Evolutionary conservation across 2,888 invertebrate species (phyloP).

Genomic region (Dichetophora obliterata): DNA sequence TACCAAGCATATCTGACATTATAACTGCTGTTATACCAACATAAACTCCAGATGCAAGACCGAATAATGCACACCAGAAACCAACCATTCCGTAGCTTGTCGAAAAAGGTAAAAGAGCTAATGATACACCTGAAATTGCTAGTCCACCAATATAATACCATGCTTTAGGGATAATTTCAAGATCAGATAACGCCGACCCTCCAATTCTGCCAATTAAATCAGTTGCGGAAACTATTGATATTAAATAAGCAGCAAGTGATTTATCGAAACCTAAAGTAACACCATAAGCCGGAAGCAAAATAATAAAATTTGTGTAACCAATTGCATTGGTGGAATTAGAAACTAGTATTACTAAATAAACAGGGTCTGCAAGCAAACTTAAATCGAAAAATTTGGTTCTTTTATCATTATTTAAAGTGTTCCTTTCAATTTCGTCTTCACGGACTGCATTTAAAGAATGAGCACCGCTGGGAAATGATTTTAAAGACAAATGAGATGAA

Average conservation of each 20-base stretch:
- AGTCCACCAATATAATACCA: slow-evolving; percentile 87
- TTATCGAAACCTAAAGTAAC: slow-evolving; percentile 79
- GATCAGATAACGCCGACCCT: slow-evolving; percentile 86
- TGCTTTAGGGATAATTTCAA: slow-evolving; percentile 81
- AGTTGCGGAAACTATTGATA: slow-evolving; percentile 84
- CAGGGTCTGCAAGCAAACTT: slow-evolving; percentile 80
- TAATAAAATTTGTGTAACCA: slow-evolving; percentile 88
- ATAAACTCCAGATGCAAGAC: slow-evolving; percentile 86
- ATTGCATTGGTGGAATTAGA: slow-evolving; percentile 90
- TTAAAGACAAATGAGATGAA: slow-evolving; percentile 82
- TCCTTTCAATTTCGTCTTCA: slow-evolving; percentile 55
- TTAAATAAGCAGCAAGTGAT: slow-evolving; percentile 77
- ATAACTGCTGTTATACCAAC: slow-evolving; percentile 89
- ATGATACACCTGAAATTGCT: slow-evolving; percentile 81
- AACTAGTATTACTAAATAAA: slow-evolving; percentile 85
- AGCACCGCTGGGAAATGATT: slow-evolving; percentile 74
- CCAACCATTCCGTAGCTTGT: slow-evolving; percentile 76
- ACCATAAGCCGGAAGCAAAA: slow-evolving; percentile 84
- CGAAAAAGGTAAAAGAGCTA: slow-evolving; percentile 80
- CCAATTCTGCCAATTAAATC: slow-evolving; percentile 88
- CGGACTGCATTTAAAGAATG: slow-evolving; percentile 25
- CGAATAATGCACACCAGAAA: slow-evolving; percentile 81
- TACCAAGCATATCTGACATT: slow-evolving; percentile 89
- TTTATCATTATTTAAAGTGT: slow-evolving; percentile 53
- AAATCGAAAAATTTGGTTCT: slow-evolving; percentile 79